Evolutionary conservation across 2,113 vertebrate species (phyloP).

Genomic region (Nannobrachium achirus): DNA sequence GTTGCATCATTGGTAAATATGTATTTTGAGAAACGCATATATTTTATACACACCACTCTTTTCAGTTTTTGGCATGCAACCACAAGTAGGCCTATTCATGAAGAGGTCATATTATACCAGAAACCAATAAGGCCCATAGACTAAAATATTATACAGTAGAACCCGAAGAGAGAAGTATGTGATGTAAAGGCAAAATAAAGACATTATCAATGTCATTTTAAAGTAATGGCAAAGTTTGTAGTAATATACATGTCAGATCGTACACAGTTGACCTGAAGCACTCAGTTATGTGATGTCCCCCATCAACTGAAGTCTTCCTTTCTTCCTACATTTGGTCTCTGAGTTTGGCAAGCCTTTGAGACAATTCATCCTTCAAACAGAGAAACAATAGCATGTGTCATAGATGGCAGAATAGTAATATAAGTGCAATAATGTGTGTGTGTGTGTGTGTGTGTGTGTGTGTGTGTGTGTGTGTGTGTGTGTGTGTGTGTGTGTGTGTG

Average conservation of each 20-base stretch:
- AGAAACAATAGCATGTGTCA: constrained; percentile 3
- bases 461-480: no score
- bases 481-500: background rate
- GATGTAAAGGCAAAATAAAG: constrained; percentile 28
- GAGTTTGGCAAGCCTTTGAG: constrained; percentile 91
- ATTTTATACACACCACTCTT: constrained; percentile 5
- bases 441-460: background rate
- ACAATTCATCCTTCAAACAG: constrained; percentile 88
- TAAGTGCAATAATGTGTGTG: background rate
- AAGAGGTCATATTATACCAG: constrained; percentile 22
- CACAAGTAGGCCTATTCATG: constrained; percentile 9
- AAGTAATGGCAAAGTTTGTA: constrained; percentile 19
- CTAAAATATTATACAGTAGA: constrained; percentile 13
- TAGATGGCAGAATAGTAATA: background rate
- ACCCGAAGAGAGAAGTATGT: constrained; percentile 19
- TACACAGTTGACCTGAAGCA: constrained; percentile 15
- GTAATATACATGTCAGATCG: constrained; percentile 51
- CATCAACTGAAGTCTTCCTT: constrained; percentile 23
- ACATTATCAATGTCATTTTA: background rate
- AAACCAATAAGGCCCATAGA: constrained; percentile 3
- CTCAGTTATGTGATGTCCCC: background rate
- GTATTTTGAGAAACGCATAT: constrained; percentile 21
- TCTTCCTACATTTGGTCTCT: constrained; percentile 86
- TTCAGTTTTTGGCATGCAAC: constrained; percentile 20
- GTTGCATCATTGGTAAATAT: constrained; percentile 25